These are phyloP conservation scores for Menidia menidia DNA, from an alignment of 2,797 vertebrate species.

Conservation along the genomic window DNA sequence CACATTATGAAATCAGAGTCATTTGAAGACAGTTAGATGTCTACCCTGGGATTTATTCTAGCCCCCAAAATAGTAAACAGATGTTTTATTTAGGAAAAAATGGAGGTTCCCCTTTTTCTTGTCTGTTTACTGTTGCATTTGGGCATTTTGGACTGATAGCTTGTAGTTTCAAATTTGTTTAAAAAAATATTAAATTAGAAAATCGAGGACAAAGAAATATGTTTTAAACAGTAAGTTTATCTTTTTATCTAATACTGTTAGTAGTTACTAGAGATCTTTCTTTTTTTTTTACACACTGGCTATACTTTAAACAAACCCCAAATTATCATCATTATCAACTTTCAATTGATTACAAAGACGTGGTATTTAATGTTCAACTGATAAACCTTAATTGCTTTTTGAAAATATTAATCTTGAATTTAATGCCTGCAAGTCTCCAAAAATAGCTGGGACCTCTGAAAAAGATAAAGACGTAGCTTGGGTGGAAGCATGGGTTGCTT, in stretches of 20 bases:
- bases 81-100: conserved; percentile 27
- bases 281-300: too few species aligned
- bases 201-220: not conserved
- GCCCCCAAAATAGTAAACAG: conserved; percentile 32
- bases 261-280: not conserved
- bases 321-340: too few species aligned
- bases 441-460: too few species aligned
- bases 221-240: too few species aligned
- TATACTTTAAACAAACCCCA: too few species aligned
- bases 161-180: not conserved
- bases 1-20: conserved; percentile 51
- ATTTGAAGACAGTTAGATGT: conserved; percentile 52
- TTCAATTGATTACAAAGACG: too few species aligned
- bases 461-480: too few species aligned
- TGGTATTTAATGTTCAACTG: too few species aligned
- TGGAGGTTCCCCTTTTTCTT: conserved; percentile 21
- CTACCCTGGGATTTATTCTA: conserved; percentile 41
- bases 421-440: too few species aligned
- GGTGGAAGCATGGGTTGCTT: too few species aligned
- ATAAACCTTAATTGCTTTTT: too few species aligned
- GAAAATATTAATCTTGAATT: too few species aligned
- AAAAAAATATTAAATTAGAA: not conserved
- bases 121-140: conserved; percentile 13
- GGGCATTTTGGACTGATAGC: conserved; percentile 4
- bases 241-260: not conserved